These are phyloP conservation scores for Sinocyclocheilus rhinocerous DNA, from an alignment of 2,113 vertebrate species.

Conservation along the genomic window DNA sequence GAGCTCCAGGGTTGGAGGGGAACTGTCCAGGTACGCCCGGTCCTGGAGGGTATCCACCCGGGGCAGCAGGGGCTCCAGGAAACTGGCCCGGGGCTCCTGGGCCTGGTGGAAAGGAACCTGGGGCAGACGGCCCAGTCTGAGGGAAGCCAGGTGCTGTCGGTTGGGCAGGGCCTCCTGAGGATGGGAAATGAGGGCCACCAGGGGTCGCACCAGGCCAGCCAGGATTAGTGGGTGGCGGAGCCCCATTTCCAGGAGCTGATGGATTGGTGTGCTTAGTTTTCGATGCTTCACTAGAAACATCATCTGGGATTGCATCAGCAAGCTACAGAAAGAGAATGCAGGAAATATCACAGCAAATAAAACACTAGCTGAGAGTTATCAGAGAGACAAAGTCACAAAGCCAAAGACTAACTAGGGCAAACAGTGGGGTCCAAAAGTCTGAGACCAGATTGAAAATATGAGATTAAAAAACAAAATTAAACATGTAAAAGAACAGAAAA, in stretches of 20 bases:
- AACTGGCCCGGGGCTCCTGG: slow-evolving; percentile 34
- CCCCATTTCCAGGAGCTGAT: slow-evolving; percentile 59
- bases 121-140: slow-evolving; percentile 68
- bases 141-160: slow-evolving; percentile 74
- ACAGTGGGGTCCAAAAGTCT: neutral
- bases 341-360: neutral
- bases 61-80: slow-evolving; percentile 10
- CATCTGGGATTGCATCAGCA: slow-evolving; percentile 74
- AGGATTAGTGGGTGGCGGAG: slow-evolving; percentile 64
- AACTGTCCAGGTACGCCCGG: slow-evolving; percentile 59
- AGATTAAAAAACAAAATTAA: neutral
- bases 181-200: slow-evolving; percentile 74
- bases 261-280: slow-evolving; percentile 71
- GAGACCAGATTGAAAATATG: neutral
- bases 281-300: slow-evolving; percentile 63
- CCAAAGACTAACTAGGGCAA: slow-evolving; percentile 3
- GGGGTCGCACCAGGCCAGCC: slow-evolving; percentile 76
- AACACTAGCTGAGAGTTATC: neutral
- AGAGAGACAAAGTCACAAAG: neutral
- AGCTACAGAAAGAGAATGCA: slow-evolving; percentile 62
- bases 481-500: neutral
- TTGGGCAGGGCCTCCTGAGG: slow-evolving; percentile 67
- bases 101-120: slow-evolving; percentile 70
- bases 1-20: slow-evolving; percentile 48
- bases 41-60: slow-evolving; percentile 64